phyloP scores from a whole-genome alignment of 2,797 vertebrate species.

The Pteronotus mesoamericanus region DNA sequence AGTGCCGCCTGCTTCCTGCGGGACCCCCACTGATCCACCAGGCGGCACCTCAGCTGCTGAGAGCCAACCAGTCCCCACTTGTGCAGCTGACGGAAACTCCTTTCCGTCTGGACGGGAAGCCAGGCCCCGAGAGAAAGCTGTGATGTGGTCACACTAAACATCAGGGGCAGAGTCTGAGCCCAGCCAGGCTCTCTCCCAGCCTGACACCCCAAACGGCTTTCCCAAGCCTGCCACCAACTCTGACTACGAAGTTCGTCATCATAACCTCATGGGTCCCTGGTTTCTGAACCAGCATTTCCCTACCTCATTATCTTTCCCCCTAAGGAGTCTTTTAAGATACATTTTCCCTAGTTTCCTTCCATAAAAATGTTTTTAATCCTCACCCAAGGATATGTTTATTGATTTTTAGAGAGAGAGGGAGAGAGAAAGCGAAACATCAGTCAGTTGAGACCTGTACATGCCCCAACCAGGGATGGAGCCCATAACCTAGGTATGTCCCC shows the following conservation, averaged over 20 bases:
- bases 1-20: not conserved
- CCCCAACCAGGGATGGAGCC: not conserved
- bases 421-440: not conserved
- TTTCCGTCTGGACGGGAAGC: not conserved
- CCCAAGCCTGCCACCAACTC: not conserved
- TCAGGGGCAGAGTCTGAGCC: not conserved
- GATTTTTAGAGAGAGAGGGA: not conserved
- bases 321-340: not conserved
- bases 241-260: not conserved
- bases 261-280: not conserved
- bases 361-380: not conserved
- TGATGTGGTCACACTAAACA: not conserved
- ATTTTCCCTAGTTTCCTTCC: not conserved
- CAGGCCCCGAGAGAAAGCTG: not conserved
- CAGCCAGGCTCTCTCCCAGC: not conserved
- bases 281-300: not conserved
- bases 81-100: rapidly evolving
- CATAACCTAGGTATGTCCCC: not conserved
- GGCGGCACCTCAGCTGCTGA: not conserved
- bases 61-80: not conserved
- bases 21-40: not conserved
- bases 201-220: not conserved
- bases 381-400: not conserved
- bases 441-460: not conserved
- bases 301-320: not conserved